Base-by-base conservation (phyloP, 1,140 invertebrate species). In the Cydia amplana region DNA sequence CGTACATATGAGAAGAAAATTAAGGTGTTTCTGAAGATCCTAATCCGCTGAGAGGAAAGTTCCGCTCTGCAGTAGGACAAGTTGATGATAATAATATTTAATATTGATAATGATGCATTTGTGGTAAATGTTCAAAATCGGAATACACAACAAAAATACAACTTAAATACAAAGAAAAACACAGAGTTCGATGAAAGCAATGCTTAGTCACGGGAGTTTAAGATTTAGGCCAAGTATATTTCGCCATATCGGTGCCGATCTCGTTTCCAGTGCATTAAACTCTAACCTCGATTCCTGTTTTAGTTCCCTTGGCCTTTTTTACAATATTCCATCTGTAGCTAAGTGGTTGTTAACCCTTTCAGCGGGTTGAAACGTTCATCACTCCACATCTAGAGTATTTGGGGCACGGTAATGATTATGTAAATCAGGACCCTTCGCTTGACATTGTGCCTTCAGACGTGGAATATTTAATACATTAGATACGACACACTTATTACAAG, bases 341-440 rank as follows among this genome's bases (percentile, higher is more conserved):
- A 70, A 70, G 65, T 70, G 65, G 65, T 70, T 70, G 65, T 70
- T 70, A 70, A 70, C 65, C 65, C 65, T 70, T 70, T 70, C 65
- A 70, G 32, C 65, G 65, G 28, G 65, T 70, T 70, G 36, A 18
- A 40, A 70, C 65, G 65, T 70, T 70, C 65, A 70, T 70, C 65
- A 70, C 65, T 70, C 32, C 16, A 70, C 65, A 70, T 70, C 65
- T 32, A 36, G 25, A 70, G 65, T 70, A 70, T 70, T 70, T 36
- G 65, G 65, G 28, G 65, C 65, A 70, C 65, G 65, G 65, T 70
- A 70, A 70, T 70, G 65, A 36, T 70, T 70, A 70, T 70, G 65
- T 70, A 70, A 70, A 70, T 70, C 65, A 70, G n/a, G 65, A 36
- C 32, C 65, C 65, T 70, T 70, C 65, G 28, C 65, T 70, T 70